These are phyloP conservation scores for Tipula lateralis DNA, from an alignment of 2,888 invertebrate genomes.

Conservation along the genomic window DNA sequence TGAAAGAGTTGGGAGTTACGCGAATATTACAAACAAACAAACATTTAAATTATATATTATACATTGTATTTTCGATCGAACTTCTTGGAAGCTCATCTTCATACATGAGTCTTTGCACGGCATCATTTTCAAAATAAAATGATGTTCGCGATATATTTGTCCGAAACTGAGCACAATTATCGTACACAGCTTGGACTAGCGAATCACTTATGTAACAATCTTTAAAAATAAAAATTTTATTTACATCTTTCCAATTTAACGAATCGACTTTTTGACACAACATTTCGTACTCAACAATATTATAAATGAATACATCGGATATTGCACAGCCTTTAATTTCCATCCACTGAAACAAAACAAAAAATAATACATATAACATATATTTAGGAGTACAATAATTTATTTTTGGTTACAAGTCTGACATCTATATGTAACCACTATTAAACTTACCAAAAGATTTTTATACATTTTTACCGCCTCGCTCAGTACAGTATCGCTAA, in stretches of 20 bases:
- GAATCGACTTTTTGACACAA: not conserved
- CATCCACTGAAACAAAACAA: not conserved
- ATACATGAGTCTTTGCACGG: not conserved
- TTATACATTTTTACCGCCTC: not conserved
- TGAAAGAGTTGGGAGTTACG: no score
- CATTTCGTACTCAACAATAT: not conserved
- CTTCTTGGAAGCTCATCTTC: no score
- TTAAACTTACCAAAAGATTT: not conserved
- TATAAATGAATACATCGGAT: not conserved
- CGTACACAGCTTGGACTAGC: not conserved
- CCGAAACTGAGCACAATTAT: not conserved
- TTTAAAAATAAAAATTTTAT: conserved; percentile 14
- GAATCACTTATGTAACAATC: not conserved
- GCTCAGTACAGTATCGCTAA: not conserved
- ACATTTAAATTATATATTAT: no score
- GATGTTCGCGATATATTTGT: not conserved
- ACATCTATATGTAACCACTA: not conserved
- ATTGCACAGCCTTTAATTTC: not conserved
- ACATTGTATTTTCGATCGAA: no score
- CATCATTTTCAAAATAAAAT: not conserved
- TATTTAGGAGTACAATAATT: not conserved
- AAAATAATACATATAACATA: not conserved
- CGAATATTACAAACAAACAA: no score
- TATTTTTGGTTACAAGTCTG: not conserved
- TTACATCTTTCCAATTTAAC: not conserved